Base-by-base conservation (phyloP, 2,113 vertebrate species). In the Calidris pugnax region DNA sequence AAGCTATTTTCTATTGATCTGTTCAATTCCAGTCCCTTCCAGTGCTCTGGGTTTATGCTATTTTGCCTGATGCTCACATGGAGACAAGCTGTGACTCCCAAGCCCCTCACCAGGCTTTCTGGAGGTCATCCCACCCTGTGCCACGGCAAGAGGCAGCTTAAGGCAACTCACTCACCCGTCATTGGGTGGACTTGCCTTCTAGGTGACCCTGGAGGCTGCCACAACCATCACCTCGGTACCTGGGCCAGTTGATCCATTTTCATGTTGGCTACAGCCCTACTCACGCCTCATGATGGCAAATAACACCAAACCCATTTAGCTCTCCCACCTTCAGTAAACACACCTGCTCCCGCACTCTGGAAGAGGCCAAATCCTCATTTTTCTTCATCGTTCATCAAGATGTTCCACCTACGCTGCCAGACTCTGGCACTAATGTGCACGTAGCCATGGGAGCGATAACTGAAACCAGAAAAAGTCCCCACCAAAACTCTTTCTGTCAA, bases 341-440 rank as follows among this genome's bases (percentile, higher is more conserved):
- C 41, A 47, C 19, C 73, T 64, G 68, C 0, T n/a, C 81, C 77
- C 16, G 45, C 24, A 10, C 76, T 17, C 0, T 0, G 32, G 11
- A 57, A 19, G 37, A 37, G 80, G 45, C 22, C 35, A 88, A 85
- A 85, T 82, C 33, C 50, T 82, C 20, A 10, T 6, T 59, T 89
- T 30, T 16, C 30, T 27, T 60, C 11, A 28, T 51, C 5, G 3
- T 55, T n/a, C 9, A 19, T 14, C 12, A 11, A 64, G 19, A 32
- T 30, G 3, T 11, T 68, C 33, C 6, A 5, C 3, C 28, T 18
- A 13, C 0, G 2, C 9, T 15, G 37, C 0, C 8, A 7, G 26
- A 64, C 11, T 28, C 51, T 60, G 21, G 4, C 12, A 15, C 9
- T 14, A 39, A 18, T 2, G 19, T 14, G 63, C 7, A 7, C 0